Evolutionary conservation across 2,888 invertebrate species (phyloP), one percentile per base, ranked within the genome.

Genomic region (Periphyllus acericola): DNA sequence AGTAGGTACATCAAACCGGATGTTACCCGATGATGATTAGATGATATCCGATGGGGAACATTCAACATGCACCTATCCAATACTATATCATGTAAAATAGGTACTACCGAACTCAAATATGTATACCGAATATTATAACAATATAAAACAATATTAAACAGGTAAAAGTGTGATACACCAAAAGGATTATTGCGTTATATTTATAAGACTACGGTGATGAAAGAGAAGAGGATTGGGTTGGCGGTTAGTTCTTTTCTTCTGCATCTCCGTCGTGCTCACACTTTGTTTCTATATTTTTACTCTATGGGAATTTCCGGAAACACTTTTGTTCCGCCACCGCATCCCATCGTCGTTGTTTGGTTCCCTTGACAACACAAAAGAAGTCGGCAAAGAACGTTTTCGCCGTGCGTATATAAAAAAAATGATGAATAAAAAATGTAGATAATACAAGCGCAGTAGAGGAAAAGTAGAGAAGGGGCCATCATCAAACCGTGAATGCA

Each of bases 321-420:
- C 72, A 80, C 79, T 86, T 86, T 86, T 86, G 86, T 86, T 74
- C 80, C 80, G 71, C 84, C 36, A 55, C 79, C 79, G 78, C 84
- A 32, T 14, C 66, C 46, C 52, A 52, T 40, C 29, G 25, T 75
- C n/a, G 75, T 55, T 8, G 55, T n/a, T 80, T 71, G 68, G 86
- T 86, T 86, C 86, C 72, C 79, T 80, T 80, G 86, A 79, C 78
- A 60, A 80, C 72, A 86, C 86, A 86, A 86, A 78, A 85, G 85
- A 52, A 79, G 78, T 78, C 78, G 71, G 71, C 78, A 52, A 68
- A 32, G 79, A 72, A 72, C 72, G 80, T 86, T 86, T 86, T 86
- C 80, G 86, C 80, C 79, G 71, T 21, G 34, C 25, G 17, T n/a
- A 52, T 52, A 71, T 34, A 71, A 29, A 46, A 29, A 71, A 55